Evolutionary conservation across 2,113 vertebrate species (phyloP).

Genomic region (Corydoras sp.): DNA sequence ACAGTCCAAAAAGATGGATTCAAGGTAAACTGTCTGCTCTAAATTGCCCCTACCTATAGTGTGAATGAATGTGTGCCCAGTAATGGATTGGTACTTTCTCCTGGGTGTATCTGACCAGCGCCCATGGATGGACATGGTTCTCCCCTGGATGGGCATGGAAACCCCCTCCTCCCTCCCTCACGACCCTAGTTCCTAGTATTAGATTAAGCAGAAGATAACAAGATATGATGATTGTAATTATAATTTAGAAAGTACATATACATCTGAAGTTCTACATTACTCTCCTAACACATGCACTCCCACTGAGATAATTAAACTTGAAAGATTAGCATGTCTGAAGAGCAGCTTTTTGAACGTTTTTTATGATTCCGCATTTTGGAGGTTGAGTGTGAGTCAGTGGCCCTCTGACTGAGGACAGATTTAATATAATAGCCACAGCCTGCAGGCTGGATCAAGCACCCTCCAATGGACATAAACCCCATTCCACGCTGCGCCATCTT

Average conservation of each 20-base stretch:
- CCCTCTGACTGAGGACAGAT: constrained; percentile 31
- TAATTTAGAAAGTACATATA: neutral
- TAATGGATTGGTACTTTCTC: no score
- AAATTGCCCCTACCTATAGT: no score
- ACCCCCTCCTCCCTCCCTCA: neutral
- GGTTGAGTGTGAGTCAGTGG: constrained; percentile 12
- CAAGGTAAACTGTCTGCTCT: no score
- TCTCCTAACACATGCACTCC: neutral
- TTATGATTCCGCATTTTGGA: neutral
- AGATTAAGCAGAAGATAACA: neutral
- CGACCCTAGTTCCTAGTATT: neutral
- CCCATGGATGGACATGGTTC: no score
- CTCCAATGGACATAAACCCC: constrained; percentile 44
- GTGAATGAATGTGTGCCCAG: no score
- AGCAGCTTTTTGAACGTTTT: neutral
- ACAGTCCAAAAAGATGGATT: no score
- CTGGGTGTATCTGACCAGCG: no score
- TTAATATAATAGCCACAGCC: constrained; percentile 31
- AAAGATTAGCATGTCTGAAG: neutral
- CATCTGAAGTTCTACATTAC: neutral
- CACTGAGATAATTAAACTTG: neutral
- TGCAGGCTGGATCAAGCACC: constrained; percentile 31
- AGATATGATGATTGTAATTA: neutral
- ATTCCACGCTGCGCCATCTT: constrained; percentile 37
- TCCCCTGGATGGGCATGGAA: no score